phyloP scores from a whole-genome alignment of 2,888 invertebrate species.

The Cephus spinipes region DNA sequence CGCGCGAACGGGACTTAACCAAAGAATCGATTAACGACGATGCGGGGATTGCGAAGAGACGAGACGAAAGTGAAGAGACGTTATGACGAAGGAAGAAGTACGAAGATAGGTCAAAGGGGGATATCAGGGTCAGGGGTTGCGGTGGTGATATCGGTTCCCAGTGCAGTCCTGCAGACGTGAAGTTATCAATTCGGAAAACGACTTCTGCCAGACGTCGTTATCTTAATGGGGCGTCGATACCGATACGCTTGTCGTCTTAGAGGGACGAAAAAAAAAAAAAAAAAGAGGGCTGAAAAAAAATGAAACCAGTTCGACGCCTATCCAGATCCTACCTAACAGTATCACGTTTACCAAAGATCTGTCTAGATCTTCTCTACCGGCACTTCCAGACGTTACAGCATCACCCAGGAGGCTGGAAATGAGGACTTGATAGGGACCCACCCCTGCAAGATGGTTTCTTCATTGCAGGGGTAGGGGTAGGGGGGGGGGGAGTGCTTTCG shows the following conservation, averaged over 20 bases:
- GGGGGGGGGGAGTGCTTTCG: not conserved
- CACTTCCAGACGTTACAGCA: not conserved
- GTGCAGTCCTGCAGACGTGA: slow-evolving; percentile 8
- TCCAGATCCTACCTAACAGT: not conserved
- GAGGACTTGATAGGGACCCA: not conserved
- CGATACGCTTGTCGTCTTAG: not conserved
- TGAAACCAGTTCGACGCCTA: not conserved
- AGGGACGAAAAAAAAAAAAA: not conserved
- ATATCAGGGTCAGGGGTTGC: not conserved
- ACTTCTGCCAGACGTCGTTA: slow-evolving; percentile 18
- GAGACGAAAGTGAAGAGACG: slow-evolving; percentile 14
- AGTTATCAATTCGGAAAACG: slow-evolving; percentile 23
- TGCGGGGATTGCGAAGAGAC: not conserved
- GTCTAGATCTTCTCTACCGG: not conserved
- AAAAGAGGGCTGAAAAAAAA: not conserved
- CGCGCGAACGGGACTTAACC: not conserved
- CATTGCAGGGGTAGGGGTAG: too few relatives aligned
- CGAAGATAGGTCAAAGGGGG: not conserved
- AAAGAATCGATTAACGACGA: not conserved
- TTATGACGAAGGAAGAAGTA: slow-evolving; percentile 8
- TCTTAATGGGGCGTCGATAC: slow-evolving; percentile 22
- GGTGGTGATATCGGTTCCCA: not conserved
- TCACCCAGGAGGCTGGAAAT: not conserved
- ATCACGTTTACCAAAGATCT: not conserved
- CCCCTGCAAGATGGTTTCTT: not conserved